Base-by-base conservation (phyloP, 2,888 invertebrate genomes). In the Meteorus cinctellus region DNA sequence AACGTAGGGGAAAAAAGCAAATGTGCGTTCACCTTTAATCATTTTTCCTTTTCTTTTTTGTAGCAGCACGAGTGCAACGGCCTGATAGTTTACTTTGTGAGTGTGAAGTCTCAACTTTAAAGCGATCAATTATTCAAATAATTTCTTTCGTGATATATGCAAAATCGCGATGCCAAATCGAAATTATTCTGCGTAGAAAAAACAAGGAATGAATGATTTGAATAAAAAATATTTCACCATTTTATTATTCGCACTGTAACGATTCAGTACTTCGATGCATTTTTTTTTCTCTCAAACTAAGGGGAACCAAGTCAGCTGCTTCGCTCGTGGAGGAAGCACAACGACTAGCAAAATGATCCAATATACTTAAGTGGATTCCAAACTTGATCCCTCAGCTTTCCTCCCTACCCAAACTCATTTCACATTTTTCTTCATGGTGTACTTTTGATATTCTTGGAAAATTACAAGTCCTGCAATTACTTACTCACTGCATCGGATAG, bases 281-380 rank as follows among this genome's bases (percentile, higher is more conserved):
- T 24, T 27, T 4, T 24, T 62, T 27, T 27, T 8, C 4, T 27
- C 27, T 8, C 4, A n/a, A n/a, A 48, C 8, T 14, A 8, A 63
- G 31, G 29, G 14, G 29, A 63, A 63, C 27, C 63, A 31, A n/a
- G 14, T 31, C 55, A 5, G 12, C 31, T 6, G 48, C 14, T 51
- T 27, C 5, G n/a, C 51, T 41, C 10, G 16, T 12, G 5, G 12
- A 31, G 24, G 62, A 69, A 62, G 62, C 69, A 48, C 36, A 41
- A 48, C 72, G 70, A 76, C 31, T n/a, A 31, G 31, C 27, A 19
- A 19, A 24, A 75, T 84, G 82, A 85, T 85, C 84, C 83, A 85
- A 85, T 85, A 85, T 84, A 75, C 81, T 80, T 84, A 84, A 85
- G 80, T 79, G 84, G 84, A 85, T 84, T 85, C 81, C 63, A 77